Percentiles rank a stretch among this genome's conserved stretches.
These are phyloP conservation scores for Lasioglossum zephyrum DNA, from an alignment of 2,888 invertebrate species.

Conservation along the genomic window DNA sequence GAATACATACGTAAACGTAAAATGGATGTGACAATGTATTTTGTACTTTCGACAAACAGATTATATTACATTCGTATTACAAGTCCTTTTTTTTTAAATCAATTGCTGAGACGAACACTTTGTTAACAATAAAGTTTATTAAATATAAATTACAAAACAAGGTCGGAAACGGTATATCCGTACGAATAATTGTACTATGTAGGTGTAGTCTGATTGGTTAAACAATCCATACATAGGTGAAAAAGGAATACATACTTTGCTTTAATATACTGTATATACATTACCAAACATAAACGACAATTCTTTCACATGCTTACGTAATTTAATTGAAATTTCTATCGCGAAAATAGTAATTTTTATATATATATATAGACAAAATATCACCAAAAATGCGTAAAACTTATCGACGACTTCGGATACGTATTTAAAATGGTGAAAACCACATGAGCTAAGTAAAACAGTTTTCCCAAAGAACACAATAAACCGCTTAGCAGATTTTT, in stretches of 20 bases:
- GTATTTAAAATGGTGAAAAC: not conserved
- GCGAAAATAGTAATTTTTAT: constrained; percentile 1
- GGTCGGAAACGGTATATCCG: constrained; percentile 37
- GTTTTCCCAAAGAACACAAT: not conserved
- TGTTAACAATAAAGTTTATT: constrained; percentile 65
- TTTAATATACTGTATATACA: constrained; percentile 30
- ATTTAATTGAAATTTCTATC: not conserved
- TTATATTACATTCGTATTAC: constrained; percentile 43
- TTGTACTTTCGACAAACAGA: constrained; percentile 52
- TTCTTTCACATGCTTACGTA: constrained; percentile 19
- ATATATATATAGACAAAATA: constrained; percentile 2
- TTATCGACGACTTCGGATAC: constrained; percentile 4
- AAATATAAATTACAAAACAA: constrained; percentile 62
- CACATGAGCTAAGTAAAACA: not conserved
- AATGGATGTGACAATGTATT: constrained; percentile 51
- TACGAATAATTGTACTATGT: constrained; percentile 42
- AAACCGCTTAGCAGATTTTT: not conserved
- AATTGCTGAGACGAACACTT: constrained; percentile 45
- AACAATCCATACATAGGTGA: constrained; percentile 60
- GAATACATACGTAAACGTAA: constrained; percentile 6
- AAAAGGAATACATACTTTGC: constrained; percentile 25
- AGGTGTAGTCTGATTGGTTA: constrained; percentile 16
- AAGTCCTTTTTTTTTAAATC: constrained; percentile 28
- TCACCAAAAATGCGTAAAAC: constrained; percentile 7
- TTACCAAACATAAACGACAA: constrained; percentile 6